Evolutionary conservation across 2,888 invertebrate species (phyloP).

Genomic region (Cotesia congregata): DNA sequence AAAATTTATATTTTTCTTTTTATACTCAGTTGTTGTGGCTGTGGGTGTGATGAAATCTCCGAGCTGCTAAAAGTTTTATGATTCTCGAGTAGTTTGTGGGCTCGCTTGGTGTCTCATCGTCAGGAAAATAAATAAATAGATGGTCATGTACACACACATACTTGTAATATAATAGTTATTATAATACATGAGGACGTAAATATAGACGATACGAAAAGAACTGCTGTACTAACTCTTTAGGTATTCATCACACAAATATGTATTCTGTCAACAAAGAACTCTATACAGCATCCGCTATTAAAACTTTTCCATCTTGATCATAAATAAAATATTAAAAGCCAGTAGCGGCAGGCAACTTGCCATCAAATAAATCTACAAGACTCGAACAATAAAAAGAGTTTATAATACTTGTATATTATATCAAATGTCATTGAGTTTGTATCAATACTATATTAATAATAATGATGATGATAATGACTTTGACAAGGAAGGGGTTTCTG

Average conservation of each 20-base stretch:
- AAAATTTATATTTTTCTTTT: neutral
- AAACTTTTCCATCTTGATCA: constrained; percentile 17
- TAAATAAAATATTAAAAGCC: constrained; percentile 29
- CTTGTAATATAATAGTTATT: neutral
- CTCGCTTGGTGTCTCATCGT: constrained; percentile 16
- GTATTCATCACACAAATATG: constrained; percentile 15
- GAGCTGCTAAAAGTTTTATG: constrained; percentile 32
- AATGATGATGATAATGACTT: neutral
- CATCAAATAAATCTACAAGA: neutral
- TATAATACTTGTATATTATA: neutral
- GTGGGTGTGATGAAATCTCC: constrained; percentile 23
- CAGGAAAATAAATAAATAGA: constrained; percentile 7
- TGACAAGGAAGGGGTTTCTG: neutral
- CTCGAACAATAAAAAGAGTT: neutral
- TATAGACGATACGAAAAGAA: neutral
- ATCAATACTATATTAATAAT: constrained; percentile 16
- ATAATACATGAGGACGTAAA: too few species aligned
- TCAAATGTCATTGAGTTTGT: neutral
- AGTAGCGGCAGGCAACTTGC: neutral
- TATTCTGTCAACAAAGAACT: constrained; percentile 24
- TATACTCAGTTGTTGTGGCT: neutral
- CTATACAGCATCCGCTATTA: constrained; percentile 28
- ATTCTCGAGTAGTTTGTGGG: constrained; percentile 12
- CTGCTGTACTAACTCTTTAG: constrained; percentile 9
- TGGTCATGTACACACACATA: neutral